A percentile compares a stretch with the other conserved stretches of the same genome.
Evolutionary conservation across 2,797 vertebrate genomes (phyloP).

Genomic region (Poeciliopsis presidionis): DNA sequence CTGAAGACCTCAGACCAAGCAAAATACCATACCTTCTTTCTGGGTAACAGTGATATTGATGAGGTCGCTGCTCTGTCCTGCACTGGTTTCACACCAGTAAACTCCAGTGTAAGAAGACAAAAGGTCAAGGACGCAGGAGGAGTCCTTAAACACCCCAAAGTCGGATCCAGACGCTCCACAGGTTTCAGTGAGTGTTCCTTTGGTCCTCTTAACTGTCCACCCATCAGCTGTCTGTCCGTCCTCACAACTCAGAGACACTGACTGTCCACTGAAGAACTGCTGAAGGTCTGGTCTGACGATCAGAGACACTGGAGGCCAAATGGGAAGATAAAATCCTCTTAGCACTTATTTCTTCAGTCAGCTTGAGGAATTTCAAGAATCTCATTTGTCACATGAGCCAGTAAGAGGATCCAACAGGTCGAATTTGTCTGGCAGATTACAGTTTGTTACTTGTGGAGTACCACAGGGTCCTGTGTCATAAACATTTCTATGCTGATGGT

Average conservation of each 20-base stretch:
- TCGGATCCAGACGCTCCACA: conserved; percentile 3
- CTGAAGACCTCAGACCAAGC: not conserved
- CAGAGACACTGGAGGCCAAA: conserved; percentile 8
- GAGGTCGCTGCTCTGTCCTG: conserved; percentile 3
- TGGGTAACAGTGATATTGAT: conserved; percentile 8
- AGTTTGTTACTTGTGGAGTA: not conserved
- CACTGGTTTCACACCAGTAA: conserved; percentile 33
- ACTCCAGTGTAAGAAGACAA: not conserved
- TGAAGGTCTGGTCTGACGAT: not conserved
- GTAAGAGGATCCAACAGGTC: not conserved
- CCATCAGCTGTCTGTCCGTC: not conserved
- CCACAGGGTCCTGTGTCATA: not conserved
- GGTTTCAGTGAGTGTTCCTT: not conserved
- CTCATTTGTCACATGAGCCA: not conserved
- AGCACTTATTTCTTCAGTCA: not conserved
- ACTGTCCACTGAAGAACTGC: conserved; percentile 8
- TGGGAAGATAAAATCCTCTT: no score
- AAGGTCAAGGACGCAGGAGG: fast-evolving
- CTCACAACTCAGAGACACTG: not conserved
- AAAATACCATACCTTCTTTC: not conserved
- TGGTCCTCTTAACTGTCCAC: conserved; percentile 11
- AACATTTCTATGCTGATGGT: not conserved
- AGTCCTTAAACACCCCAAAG: fast-evolving
- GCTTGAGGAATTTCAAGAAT: not conserved
- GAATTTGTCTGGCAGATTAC: not conserved